phyloP scores from a whole-genome alignment of 2,797 vertebrate genomes.

The Miichthys miiuy region DNA sequence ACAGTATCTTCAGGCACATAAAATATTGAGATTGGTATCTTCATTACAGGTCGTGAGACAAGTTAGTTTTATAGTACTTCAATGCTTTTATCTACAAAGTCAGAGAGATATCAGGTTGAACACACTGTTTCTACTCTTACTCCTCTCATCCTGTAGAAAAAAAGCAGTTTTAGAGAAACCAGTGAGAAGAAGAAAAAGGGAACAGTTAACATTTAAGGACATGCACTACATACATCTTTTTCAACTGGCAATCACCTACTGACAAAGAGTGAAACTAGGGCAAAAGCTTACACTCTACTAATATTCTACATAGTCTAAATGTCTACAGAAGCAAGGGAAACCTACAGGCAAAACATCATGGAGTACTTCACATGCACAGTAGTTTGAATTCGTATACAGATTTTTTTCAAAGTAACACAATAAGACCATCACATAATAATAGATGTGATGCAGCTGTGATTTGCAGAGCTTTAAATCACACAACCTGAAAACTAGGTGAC shows the following conservation, averaged over 20 bases:
- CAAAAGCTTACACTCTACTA: not conserved
- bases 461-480: constrained; percentile 21
- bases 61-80: not conserved
- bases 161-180: not conserved
- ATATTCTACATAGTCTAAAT: fast-evolving
- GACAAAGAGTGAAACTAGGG: not conserved
- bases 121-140: not conserved
- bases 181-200: not conserved
- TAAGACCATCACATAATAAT: constrained; percentile 27
- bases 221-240: not conserved
- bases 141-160: not conserved
- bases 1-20: not conserved
- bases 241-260: not conserved
- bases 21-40: not conserved
- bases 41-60: not conserved
- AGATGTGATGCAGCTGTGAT: constrained; percentile 24
- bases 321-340: not conserved
- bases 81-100: constrained; percentile 6
- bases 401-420: constrained; percentile 47
- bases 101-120: constrained; percentile 9
- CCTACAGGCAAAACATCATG: not conserved
- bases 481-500: constrained; percentile 23
- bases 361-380: not conserved
- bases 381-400: not conserved
- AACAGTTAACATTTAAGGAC: not conserved